Evolutionary conservation across 2,797 vertebrate species (phyloP), one percentile per base, ranked within the genome.

Genomic region (Periparus ater): DNA sequence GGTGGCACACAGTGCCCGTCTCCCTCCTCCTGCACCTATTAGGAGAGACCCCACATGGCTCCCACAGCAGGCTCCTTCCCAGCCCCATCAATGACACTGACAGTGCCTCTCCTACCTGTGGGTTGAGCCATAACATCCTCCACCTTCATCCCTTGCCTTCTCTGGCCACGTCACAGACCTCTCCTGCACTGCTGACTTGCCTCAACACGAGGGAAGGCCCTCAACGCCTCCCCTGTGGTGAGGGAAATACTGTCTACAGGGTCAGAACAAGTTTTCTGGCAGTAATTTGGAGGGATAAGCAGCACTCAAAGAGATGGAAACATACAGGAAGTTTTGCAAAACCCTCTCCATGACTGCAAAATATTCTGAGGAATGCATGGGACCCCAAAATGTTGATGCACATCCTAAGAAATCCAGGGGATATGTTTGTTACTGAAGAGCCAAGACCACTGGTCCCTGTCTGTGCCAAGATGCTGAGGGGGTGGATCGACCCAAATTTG

Each of bases 391-490:
- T 0, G 0, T 1, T 17, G 6, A n/a, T 5, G 17, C 2, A 2
- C 16, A 8, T 11, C n/a, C 29, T 22, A 2, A 25, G 54, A 11
- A 6, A 27, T 22, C 21, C 14, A 5, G 45, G 9, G 8, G 11
- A n/a, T 0, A 0, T 1, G 16, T 57, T 42, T 14, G 3, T 7
- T 17, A 6, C 23, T 10, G 1, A 20, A 61, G 26, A 73, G 51
- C 11, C 2, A 2, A 23, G 25, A 25, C 8, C 4, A 25, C 13
- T 0, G 0, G 7, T 36, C 22, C 47, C 15, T 3, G 5, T 21
- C 45, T 0, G 0, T 26, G 45, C 5, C 1, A 1, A 60, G 15
- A 48, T 14, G 7, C 13, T 30, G 4, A 0, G 26, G 6, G 21
- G 4, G 40, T 21, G 17, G 29, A 85, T 21, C 34, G 62, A 34